These are phyloP conservation scores for Patagioenas fasciata DNA, from an alignment of 2,113 vertebrate species.

Conservation along the genomic window DNA sequence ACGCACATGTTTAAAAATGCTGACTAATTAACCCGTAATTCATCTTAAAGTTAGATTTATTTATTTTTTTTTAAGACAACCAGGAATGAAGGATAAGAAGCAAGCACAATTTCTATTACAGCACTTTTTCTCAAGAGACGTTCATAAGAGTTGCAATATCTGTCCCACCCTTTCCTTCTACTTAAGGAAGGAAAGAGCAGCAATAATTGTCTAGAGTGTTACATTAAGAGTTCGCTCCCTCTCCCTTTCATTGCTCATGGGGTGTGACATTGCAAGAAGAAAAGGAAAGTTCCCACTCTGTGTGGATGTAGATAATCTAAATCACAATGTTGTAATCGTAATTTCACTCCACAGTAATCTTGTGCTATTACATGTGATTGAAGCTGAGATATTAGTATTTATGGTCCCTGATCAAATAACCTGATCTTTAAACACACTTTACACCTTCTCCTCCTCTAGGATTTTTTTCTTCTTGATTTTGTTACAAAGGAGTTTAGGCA, in stretches of 20 bases:
- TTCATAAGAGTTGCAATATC: not conserved
- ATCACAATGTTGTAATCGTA: not conserved
- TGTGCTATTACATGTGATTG: not conserved
- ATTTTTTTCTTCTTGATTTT: slow-evolving; percentile 19
- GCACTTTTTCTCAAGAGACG: not conserved
- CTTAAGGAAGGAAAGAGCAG: not conserved
- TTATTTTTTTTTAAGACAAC: not conserved
- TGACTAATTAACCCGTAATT: slow-evolving; percentile 13
- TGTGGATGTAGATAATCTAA: not conserved
- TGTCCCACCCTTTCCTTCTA: not conserved
- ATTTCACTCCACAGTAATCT: not conserved
- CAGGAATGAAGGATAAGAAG: not conserved
- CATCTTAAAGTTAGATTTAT: not conserved
- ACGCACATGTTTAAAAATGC: not conserved
- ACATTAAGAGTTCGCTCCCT: not conserved
- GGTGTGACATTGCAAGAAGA: not conserved
- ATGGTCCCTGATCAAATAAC: not conserved
- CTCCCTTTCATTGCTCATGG: not conserved
- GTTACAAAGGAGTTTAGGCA: not conserved
- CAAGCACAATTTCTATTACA: not conserved
- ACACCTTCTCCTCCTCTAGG: not conserved
- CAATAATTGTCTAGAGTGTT: not conserved
- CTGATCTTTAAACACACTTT: not conserved
- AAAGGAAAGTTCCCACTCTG: not conserved
- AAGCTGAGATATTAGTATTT: not conserved